phyloP scores from a whole-genome alignment of 2,888 invertebrate species.

The Anthoptus insignis region DNA sequence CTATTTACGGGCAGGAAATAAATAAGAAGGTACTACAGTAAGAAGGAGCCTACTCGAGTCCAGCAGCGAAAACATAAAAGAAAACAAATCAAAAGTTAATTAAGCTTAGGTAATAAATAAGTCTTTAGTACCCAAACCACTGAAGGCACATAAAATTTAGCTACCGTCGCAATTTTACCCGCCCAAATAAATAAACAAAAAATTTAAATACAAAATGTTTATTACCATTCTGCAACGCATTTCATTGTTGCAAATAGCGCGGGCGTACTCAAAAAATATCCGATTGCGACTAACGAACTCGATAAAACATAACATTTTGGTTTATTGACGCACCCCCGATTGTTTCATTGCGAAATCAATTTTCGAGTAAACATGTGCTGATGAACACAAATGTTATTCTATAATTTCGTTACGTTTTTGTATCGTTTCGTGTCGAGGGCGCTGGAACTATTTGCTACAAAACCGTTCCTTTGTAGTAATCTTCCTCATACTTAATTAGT shows the following conservation, averaged over 20 bases:
- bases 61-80: too few species aligned
- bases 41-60: too few species aligned
- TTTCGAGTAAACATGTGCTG: conserved; percentile 30
- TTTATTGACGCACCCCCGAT: conserved; percentile 35
- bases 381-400: conserved; percentile 35
- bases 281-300: conserved; percentile 33
- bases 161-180: conserved; percentile 16
- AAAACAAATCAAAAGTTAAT: too few species aligned
- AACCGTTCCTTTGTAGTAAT: conserved; percentile 63
- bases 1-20: too few species aligned
- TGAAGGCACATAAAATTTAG: conserved; percentile 15
- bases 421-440: too few species aligned
- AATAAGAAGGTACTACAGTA: too few species aligned
- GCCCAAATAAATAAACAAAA: conserved; percentile 13
- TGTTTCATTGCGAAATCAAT: conserved; percentile 36
- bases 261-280: conserved; percentile 31
- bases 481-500: conserved; percentile 70
- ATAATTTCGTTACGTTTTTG: too few species aligned
- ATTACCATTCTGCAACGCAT: conserved; percentile 26
- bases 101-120: too few species aligned
- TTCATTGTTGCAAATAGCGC: conserved; percentile 34
- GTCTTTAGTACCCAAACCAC: too few species aligned
- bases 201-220: conserved; percentile 27
- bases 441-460: conserved; percentile 20
- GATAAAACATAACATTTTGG: conserved; percentile 32